Evolutionary conservation across 2,888 invertebrate genomes (phyloP).

Genomic region (Microctonus brassicae): DNA sequence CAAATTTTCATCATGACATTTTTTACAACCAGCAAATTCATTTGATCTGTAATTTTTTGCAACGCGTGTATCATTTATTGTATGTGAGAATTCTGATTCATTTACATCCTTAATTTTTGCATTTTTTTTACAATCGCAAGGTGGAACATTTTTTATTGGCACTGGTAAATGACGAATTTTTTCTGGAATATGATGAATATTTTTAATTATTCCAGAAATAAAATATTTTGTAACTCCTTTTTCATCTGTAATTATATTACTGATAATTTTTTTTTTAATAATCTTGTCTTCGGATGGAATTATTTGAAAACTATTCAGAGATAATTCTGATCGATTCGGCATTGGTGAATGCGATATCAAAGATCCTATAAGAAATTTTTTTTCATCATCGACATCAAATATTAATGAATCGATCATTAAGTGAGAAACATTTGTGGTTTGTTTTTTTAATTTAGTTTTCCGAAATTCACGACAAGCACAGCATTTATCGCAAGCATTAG

Average conservation of each 20-base stretch:
- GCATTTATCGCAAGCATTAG: slow-evolving; percentile 57
- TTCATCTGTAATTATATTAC: slow-evolving; percentile 47
- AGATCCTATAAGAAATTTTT: slow-evolving; percentile 56
- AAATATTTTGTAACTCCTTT: slow-evolving; percentile 48
- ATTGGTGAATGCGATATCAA: slow-evolving; percentile 58
- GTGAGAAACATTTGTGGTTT: slow-evolving; percentile 51
- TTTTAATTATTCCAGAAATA: slow-evolving; percentile 51
- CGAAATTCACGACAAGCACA: slow-evolving; percentile 59
- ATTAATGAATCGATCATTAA: slow-evolving; percentile 54
- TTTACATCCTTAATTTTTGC: not conserved
- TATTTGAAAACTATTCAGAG: slow-evolving; percentile 46
- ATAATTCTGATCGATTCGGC: slow-evolving; percentile 50
- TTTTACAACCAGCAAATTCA: slow-evolving; percentile 2
- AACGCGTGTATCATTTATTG: slow-evolving; percentile 47
- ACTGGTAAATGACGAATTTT: slow-evolving; percentile 34
- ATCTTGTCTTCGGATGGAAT: slow-evolving; percentile 54
- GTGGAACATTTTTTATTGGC: slow-evolving; percentile 53
- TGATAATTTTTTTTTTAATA: slow-evolving; percentile 43
- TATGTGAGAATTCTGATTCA: not conserved
- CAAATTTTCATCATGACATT: slow-evolving; percentile 41
- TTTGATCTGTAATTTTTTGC: slow-evolving; percentile 55
- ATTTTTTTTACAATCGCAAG: slow-evolving; percentile 53
- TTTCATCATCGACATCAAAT: slow-evolving; percentile 47
- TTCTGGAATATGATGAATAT: slow-evolving; percentile 47
- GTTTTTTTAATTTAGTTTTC: slow-evolving; percentile 51